Percentiles rank a stretch among this genome's conserved stretches.
These are phyloP conservation scores for Coilia nasus DNA, from an alignment of 2,797 vertebrate genomes.

Conservation along the genomic window DNA sequence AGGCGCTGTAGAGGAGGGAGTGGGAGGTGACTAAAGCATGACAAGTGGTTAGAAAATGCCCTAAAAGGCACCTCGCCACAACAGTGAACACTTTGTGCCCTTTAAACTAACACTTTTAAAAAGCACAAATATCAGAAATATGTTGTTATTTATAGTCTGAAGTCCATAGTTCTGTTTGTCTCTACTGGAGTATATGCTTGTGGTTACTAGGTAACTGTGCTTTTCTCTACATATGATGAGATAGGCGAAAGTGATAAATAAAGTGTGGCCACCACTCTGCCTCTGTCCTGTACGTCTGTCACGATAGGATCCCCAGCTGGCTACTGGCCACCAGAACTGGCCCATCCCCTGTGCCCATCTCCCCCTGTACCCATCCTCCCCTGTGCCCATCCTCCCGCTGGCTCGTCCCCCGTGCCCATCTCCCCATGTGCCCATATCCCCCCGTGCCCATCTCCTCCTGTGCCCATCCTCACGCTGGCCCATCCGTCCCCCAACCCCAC, in stretches of 20 bases:
- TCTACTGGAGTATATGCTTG: background rate
- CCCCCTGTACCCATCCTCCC: too few species aligned
- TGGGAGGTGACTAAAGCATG: background rate
- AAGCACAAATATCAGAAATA: background rate
- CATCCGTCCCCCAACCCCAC: too few species aligned
- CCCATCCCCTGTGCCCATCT: background rate
- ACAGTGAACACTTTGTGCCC: background rate
- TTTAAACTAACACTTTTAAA: background rate
- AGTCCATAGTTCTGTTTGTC: background rate
- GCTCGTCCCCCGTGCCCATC: background rate
- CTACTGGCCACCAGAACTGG: background rate
- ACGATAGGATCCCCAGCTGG: background rate
- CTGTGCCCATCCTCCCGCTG: background rate
- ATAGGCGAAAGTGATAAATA: background rate
- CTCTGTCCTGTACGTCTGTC: background rate
- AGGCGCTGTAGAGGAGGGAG: background rate
- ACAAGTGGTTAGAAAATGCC: background rate
- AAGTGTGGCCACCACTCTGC: background rate
- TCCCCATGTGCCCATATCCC: too few species aligned
- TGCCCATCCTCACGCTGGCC: background rate
- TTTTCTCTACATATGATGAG: background rate
- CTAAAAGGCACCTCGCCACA: background rate
- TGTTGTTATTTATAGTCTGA: background rate
- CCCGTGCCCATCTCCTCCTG: too few species aligned
- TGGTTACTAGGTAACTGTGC: background rate